A percentile compares a stretch with the other conserved stretches of the same genome.
phyloP scores from a whole-genome alignment of 2,113 vertebrate species.

The Plestiodon gilberti region DNA sequence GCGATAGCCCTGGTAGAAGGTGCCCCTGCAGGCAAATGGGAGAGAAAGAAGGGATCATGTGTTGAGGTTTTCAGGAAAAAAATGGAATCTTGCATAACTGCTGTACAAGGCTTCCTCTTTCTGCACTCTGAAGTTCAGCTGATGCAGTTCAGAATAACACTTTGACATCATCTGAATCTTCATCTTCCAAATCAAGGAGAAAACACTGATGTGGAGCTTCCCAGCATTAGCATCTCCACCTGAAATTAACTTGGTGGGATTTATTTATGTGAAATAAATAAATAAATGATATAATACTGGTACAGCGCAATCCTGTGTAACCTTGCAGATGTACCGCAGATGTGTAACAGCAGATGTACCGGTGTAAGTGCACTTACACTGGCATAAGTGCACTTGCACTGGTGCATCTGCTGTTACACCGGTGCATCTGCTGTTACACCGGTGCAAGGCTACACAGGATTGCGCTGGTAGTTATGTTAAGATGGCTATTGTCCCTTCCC shows the following conservation, averaged over 20 bases:
- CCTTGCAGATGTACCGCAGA: no score
- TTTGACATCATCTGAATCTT: not conserved
- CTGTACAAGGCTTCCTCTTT: not conserved
- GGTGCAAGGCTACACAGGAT: no score
- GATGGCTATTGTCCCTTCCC: not conserved
- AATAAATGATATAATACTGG: no score
- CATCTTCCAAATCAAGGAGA: not conserved
- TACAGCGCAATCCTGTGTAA: no score
- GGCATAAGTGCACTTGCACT: no score
- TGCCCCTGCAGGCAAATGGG: slow-evolving; percentile 77
- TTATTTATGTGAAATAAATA: no score
- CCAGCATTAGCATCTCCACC: not conserved
- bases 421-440: no score
- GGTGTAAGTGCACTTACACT: no score
- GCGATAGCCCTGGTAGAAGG: slow-evolving; percentile 92
- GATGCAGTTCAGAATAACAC: not conserved
- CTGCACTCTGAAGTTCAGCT: not conserved
- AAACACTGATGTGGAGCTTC: not conserved
- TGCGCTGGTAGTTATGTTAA: not conserved
- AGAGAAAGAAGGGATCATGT: not conserved
- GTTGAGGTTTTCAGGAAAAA: not conserved
- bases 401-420: no score
- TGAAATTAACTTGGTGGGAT: no score
- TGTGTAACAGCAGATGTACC: no score
- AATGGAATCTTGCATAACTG: not conserved